A percentile compares a stretch with the other conserved stretches of the same genome.
Evolutionary conservation across 2,113 vertebrate genomes (phyloP).

Genomic region (Ceratotherium simum): DNA sequence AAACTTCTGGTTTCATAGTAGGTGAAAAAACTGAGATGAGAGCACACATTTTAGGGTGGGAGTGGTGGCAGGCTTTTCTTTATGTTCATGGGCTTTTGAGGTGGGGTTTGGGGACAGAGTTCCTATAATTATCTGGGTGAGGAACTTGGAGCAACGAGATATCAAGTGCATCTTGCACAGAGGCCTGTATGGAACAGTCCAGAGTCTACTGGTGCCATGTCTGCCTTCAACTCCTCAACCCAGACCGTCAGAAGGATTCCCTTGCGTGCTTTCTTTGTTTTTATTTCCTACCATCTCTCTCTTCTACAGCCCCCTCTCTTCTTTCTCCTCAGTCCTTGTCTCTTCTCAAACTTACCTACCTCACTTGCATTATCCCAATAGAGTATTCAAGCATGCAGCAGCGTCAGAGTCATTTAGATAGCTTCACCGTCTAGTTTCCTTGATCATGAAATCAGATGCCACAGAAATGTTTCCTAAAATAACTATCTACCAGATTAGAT

Average conservation of each 20-base stretch:
- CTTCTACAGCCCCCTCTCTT: background rate
- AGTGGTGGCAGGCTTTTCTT: background rate
- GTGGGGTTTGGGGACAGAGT: background rate
- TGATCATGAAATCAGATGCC: background rate
- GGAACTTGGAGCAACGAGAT: background rate
- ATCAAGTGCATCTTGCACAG: background rate
- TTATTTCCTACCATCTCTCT: background rate
- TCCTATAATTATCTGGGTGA: background rate
- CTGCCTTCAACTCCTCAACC: background rate
- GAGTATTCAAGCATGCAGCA: conserved; percentile 26
- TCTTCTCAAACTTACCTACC: background rate
- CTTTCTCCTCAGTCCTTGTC: background rate
- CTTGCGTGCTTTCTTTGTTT: background rate
- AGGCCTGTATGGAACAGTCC: background rate
- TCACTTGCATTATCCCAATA: background rate
- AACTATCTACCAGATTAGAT: background rate
- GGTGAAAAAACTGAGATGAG: background rate
- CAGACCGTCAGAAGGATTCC: background rate
- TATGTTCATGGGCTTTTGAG: background rate
- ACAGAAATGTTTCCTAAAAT: conserved; percentile 47
- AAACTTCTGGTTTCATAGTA: conserved; percentile 44
- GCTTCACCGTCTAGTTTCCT: background rate
- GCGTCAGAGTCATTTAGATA: conserved; percentile 26
- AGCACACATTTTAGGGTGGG: background rate
- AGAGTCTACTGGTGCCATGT: background rate